Evolutionary conservation across 2,113 vertebrate species (phyloP), one percentile per base, ranked within the genome.

Genomic region (Meles meles): DNA sequence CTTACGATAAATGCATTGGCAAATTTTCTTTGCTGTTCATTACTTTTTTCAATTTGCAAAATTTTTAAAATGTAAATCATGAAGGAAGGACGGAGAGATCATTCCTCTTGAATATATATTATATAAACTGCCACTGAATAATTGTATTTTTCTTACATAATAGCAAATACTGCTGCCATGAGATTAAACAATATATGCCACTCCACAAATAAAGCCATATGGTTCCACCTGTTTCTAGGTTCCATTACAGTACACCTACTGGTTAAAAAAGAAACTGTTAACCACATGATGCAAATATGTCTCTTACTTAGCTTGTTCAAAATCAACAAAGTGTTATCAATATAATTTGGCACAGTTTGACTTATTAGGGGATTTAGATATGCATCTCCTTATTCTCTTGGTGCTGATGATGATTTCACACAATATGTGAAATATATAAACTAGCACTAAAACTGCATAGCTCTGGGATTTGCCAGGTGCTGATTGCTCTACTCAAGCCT

Each of bases 1-100:
- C 42, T 92, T 86, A 96, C 96, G 92, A 98, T 96, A 98, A 97
- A 97, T 76, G 76, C 31, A 77, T 71, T 96, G 87, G 89, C 96
- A 96, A 96, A 95, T 97, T 98, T 97, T 96, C 95, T 96, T 97
- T 77, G 0, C 0, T 0, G 0, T 47, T 93, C 25, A 18, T 80
- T 69, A 44, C 63, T 9, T 15, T 82, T 98, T 95, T 92, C 87
- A 85, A 74, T 77, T 77, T 93, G 88, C 94, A 37, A 69, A 96
- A 49, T 79, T 92, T 67, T 72, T 34, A 0, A 17, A 98, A 98
- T 97, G 85, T 79, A 96, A 96, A 88, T 88, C 82, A 90, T 65
- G 39, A 82, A 29, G 29, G 61, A 92, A 72, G 13, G 8, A 34
- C 74, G 8, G 83, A 83, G 63, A 34, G 10, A 31, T 10, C 63